These are phyloP conservation scores for Hydrozoanthus gracilis DNA, from an alignment of 92 coral and sea anemone genomes.

Conservation along the genomic window DNA sequence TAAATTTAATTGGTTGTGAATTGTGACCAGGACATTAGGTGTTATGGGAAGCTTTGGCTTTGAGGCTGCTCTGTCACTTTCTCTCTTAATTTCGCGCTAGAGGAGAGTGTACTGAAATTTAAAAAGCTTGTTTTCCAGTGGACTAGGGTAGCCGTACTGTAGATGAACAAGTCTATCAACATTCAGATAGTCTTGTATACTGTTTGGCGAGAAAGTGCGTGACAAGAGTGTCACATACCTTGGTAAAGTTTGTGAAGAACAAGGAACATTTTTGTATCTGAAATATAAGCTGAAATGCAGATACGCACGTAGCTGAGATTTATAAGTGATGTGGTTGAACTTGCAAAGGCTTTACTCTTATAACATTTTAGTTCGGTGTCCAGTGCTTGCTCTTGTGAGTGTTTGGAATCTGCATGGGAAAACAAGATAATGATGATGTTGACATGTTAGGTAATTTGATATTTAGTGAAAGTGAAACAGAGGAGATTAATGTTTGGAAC, in stretches of 20 bases:
- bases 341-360: too few species aligned
- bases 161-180: slow-evolving; percentile 49
- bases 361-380: too few species aligned
- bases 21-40: slow-evolving; percentile 18
- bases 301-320: too few species aligned
- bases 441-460: too few species aligned
- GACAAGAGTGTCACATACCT: slow-evolving; percentile 60
- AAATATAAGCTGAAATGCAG: too few species aligned
- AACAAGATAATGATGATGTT: too few species aligned
- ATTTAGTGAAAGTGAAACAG: too few species aligned
- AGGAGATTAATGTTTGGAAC: background rate
- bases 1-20: background rate
- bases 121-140: slow-evolving; percentile 46
- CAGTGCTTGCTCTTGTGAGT: too few species aligned
- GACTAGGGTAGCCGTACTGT: slow-evolving; percentile 54
- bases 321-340: too few species aligned
- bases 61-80: slow-evolving; percentile 6
- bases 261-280: too few species aligned
- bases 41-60: slow-evolving; percentile 37
- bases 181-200: slow-evolving; percentile 46
- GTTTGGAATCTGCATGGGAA: too few species aligned
- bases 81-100: slow-evolving; percentile 43
- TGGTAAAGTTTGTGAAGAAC: too few species aligned
- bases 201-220: slow-evolving; percentile 47
- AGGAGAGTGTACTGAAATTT: slow-evolving; percentile 40